Percentiles rank a stretch among this genome's conserved stretches.
phyloP scores from a whole-genome alignment of 1,140 invertebrate genomes.

The Coenobita brevimanus region DNA sequence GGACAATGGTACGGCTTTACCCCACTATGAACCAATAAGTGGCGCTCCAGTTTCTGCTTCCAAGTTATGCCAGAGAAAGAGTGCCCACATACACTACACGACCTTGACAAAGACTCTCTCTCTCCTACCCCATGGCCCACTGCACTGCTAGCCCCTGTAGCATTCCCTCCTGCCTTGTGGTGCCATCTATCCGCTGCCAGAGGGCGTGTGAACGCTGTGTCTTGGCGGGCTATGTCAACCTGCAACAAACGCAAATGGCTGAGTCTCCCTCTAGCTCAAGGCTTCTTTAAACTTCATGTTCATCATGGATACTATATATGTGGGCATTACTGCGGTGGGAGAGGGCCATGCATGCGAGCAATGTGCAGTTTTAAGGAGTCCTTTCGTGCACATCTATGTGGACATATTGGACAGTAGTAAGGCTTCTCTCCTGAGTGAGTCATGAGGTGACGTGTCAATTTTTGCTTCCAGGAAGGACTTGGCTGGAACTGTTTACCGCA shows the following conservation, averaged over 20 bases:
- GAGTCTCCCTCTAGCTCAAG: constrained; percentile 34
- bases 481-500: constrained; percentile 70
- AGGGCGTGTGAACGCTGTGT: constrained; percentile 30
- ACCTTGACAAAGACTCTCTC: constrained; percentile 40
- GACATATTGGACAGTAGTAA: constrained; percentile 66
- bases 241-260: constrained; percentile 62
- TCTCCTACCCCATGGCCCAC: not conserved
- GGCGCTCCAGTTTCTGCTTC: constrained; percentile 65
- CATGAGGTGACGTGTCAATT: constrained; percentile 67
- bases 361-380: constrained; percentile 67
- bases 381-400: constrained; percentile 67
- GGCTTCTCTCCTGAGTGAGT: constrained; percentile 69
- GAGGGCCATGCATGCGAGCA: constrained; percentile 57
- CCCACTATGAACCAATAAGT: constrained; percentile 66
- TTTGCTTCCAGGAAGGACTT: constrained; percentile 68
- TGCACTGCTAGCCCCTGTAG: constrained; percentile 12
- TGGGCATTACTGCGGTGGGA: constrained; percentile 35
- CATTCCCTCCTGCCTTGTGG: constrained; percentile 25
- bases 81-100: constrained; percentile 54
- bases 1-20: constrained; percentile 59
- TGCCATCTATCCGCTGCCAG: constrained; percentile 46
- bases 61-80: constrained; percentile 54
- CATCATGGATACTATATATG: constrained; percentile 14
- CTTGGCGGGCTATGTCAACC: constrained; percentile 58
- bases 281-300: constrained; percentile 30